Percentiles rank a stretch among this genome's conserved stretches.
Evolutionary conservation across 2,113 vertebrate genomes (phyloP).

Genomic region (Phalacrocorax pelagicus): DNA sequence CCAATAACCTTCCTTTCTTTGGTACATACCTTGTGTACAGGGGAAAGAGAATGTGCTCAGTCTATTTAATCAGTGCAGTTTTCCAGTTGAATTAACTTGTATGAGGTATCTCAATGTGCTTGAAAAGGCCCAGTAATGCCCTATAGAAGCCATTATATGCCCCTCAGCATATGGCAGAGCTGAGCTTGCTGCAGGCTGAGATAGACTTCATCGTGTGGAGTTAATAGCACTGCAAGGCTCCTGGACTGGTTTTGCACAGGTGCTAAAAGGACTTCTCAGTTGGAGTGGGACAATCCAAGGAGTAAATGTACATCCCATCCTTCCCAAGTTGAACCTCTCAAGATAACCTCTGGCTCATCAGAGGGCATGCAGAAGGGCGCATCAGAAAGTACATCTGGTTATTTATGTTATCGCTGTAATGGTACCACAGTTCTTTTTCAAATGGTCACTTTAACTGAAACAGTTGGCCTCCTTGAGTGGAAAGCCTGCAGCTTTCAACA

Average conservation of each 20-base stretch:
- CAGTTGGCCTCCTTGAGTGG: not conserved
- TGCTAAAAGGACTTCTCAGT: not conserved
- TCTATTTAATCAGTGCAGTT: not conserved
- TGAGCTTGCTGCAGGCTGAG: not conserved
- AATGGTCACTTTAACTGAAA: not conserved
- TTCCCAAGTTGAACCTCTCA: not conserved
- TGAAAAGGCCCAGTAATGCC: not conserved
- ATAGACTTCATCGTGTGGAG: not conserved
- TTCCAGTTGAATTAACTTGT: not conserved
- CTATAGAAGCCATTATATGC: not conserved
- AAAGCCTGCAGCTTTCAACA: not conserved
- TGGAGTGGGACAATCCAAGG: not conserved
- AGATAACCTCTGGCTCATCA: not conserved
- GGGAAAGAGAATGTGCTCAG: not conserved
- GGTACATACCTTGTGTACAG: not conserved
- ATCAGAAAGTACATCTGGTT: not conserved
- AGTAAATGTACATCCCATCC: not conserved
- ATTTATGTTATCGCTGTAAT: not conserved
- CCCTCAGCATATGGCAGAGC: not conserved
- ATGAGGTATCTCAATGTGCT: rapidly evolving
- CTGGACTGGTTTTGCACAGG: not conserved
- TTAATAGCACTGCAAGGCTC: not conserved
- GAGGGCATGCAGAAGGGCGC: not conserved
- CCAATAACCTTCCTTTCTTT: not conserved
- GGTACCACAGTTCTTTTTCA: not conserved